Conservation (phyloP, 2,888 invertebrate genomes). For the Thysanoteuthis rhombus region DNA sequence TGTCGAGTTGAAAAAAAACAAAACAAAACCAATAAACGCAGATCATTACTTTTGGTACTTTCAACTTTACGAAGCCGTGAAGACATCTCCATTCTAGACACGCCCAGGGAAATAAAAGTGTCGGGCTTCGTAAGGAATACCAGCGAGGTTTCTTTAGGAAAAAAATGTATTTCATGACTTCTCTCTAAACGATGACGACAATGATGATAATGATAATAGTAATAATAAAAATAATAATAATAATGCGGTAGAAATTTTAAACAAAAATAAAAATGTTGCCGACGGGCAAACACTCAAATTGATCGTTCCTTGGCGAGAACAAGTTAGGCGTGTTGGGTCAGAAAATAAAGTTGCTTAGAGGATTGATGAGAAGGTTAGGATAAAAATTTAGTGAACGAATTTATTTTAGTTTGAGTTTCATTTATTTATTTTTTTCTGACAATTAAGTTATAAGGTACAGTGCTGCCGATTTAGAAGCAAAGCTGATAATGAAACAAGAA, state of each 20-base stretch:
- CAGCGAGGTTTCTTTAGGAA: neutral
- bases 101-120: neutral
- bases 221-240: too few species aligned
- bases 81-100: neutral
- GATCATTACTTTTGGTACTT: neutral
- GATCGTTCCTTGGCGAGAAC: neutral
- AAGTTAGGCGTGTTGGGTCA: neutral
- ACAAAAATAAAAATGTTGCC: neutral
- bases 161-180: neutral
- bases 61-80: neutral
- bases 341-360: neutral
- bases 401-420: neutral
- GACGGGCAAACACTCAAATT: neutral
- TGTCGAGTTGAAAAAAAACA: too few species aligned
- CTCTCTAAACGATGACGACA: neutral
- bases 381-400: neutral
- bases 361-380: neutral
- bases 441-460: neutral
- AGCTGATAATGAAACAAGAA: neutral
- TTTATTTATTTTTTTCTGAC: neutral
- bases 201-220: too few species aligned
- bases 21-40: neutral
- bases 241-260: neutral
- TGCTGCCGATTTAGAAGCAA: neutral
- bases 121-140: neutral